Percentiles rank a stretch among this genome's conserved stretches.
These are phyloP conservation scores for Ichneumoninae sp. DNA, from an alignment of 2,888 invertebrate species.

Conservation along the genomic window DNA sequence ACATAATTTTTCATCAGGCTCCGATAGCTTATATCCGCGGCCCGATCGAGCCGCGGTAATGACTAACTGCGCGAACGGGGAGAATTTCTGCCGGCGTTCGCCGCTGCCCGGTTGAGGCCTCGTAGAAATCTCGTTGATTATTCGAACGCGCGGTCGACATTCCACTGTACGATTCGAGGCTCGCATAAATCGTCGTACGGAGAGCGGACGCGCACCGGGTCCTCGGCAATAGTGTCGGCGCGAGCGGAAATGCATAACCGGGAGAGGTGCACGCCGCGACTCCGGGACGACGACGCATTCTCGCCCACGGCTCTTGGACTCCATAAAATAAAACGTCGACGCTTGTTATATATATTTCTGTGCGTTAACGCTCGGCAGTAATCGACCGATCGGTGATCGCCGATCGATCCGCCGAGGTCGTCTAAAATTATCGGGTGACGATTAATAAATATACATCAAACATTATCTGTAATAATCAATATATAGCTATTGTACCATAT, in stretches of 20 bases:
- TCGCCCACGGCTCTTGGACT: constrained; percentile 66
- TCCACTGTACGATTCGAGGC: constrained; percentile 67
- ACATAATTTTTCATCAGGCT: constrained; percentile 66
- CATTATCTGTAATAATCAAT: neutral
- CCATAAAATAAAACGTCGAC: constrained; percentile 61
- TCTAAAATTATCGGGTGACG: constrained; percentile 15
- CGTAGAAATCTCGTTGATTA: constrained; percentile 69
- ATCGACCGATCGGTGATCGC: constrained; percentile 59
- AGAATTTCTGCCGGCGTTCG: constrained; percentile 45
- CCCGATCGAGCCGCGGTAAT: constrained; percentile 65
- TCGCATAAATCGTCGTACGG: constrained; percentile 66
- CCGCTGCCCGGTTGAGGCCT: constrained; percentile 17
- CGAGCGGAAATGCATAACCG: constrained; percentile 65
- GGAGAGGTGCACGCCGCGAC: constrained; percentile 47
- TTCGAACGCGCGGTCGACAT: constrained; percentile 66
- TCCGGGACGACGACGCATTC: constrained; percentile 48
- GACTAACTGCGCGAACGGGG: constrained; percentile 62
- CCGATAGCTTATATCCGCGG: constrained; percentile 65
- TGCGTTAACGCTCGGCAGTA: constrained; percentile 6
- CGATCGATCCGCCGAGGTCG: constrained; percentile 53
- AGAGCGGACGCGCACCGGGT: constrained; percentile 56
- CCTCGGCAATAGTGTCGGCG: constrained; percentile 46
- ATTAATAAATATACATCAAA: neutral
- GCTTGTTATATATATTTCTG: constrained; percentile 46
- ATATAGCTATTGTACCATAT: neutral